These are phyloP conservation scores for Glyphotaelius pellucidus DNA, from an alignment of 2,888 invertebrate genomes.

Conservation along the genomic window DNA sequence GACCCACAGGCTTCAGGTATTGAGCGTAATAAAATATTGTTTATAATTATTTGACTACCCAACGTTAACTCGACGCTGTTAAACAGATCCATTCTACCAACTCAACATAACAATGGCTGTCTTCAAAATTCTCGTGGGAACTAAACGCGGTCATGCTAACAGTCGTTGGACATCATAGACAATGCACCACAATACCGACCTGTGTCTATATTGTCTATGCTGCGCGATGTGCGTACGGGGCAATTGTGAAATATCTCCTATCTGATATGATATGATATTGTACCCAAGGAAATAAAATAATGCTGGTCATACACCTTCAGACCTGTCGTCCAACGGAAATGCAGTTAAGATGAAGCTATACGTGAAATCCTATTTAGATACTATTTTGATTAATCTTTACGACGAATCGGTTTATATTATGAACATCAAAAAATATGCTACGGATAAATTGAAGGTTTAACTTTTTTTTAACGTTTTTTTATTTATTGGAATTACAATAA, in stretches of 20 bases:
- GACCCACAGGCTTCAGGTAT: not conserved
- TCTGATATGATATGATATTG: not conserved
- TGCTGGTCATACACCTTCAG: not conserved
- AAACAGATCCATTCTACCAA: not conserved
- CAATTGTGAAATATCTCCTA: conserved; percentile 32
- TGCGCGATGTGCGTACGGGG: conserved; percentile 23
- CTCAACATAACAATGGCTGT: conserved; percentile 13
- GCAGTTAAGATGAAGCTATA: not conserved
- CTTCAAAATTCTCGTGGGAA: conserved; percentile 35
- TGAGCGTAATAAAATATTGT: not conserved
- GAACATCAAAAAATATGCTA: too few relatives aligned
- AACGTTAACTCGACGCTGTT: not conserved
- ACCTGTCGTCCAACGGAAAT: not conserved
- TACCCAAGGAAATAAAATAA: not conserved
- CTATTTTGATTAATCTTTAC: too few relatives aligned
- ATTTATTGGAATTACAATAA: too few relatives aligned
- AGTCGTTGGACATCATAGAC: conserved; percentile 24
- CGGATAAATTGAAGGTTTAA: too few relatives aligned
- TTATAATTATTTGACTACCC: not conserved
- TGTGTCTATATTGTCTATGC: conserved; percentile 11
- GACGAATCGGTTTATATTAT: too few relatives aligned
- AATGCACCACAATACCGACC: conserved; percentile 21
- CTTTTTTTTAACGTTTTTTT: too few relatives aligned
- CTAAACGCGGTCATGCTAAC: conserved; percentile 7
- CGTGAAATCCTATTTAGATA: too few relatives aligned